Conservation (phyloP, 2,888 invertebrate species). For the Vanessa cardui region DNA sequence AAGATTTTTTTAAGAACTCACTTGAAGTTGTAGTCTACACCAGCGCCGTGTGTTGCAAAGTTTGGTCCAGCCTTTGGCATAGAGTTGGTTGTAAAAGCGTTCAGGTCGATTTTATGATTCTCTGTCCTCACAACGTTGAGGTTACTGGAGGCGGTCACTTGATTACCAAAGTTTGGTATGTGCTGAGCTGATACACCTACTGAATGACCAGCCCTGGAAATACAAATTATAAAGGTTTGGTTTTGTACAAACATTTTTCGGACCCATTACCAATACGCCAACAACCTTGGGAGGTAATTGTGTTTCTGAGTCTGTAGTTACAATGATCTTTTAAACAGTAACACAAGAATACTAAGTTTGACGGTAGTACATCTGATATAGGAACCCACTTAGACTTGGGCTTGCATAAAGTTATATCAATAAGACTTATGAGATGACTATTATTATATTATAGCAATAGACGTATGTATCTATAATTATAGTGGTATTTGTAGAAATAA, state of each 20-base stretch:
- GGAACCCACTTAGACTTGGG: too few species aligned
- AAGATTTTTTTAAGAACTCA: conserved; percentile 26
- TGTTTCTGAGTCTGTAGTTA: too few species aligned
- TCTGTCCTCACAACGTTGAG: conserved; percentile 41
- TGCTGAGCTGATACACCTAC: conserved; percentile 37
- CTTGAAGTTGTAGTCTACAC: conserved; percentile 46
- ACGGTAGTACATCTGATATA: too few species aligned
- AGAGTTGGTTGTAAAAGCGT: conserved; percentile 45
- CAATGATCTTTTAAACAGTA: too few species aligned
- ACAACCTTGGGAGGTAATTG: too few species aligned
- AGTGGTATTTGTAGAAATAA: too few species aligned
- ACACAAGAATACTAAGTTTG: too few species aligned
- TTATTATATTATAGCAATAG: too few species aligned
- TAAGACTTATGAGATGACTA: too few species aligned
- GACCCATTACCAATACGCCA: too few species aligned
- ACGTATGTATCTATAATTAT: too few species aligned
- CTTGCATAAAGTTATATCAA: too few species aligned
- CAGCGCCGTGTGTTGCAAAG: conserved; percentile 45
- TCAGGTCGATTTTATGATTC: conserved; percentile 43
- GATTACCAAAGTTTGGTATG: conserved; percentile 43
- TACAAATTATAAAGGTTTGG: background rate
- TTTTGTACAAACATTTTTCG: background rate
- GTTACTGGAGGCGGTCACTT: conserved; percentile 42
- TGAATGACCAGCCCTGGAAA: conserved; percentile 35
- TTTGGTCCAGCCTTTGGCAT: conserved; percentile 44